Conservation (phyloP, 1,140 invertebrate species). For the Bombus waltoni region DNA sequence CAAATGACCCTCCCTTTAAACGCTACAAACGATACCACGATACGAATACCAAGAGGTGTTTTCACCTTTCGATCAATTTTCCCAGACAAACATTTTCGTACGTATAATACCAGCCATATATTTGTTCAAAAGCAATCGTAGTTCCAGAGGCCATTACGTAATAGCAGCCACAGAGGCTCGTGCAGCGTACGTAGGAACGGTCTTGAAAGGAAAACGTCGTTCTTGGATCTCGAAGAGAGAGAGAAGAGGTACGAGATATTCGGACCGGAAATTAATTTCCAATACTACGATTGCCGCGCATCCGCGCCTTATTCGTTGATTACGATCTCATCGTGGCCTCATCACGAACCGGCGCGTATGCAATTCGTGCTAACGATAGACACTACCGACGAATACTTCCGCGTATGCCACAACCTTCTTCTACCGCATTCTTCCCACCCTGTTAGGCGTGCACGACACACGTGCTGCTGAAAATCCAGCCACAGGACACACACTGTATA, state of each 20-base stretch:
- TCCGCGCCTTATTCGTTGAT: conserved; percentile 13
- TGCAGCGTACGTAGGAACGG: background rate
- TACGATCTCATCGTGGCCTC: conserved; percentile 22
- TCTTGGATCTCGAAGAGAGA: background rate
- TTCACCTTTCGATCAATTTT: background rate
- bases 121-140: too few relatives aligned
- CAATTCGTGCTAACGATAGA: conserved; percentile 45
- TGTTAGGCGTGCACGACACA: background rate
- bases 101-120: background rate
- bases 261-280: conserved; percentile 34
- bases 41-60: background rate
- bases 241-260: background rate
- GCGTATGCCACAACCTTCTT: conserved; percentile 12
- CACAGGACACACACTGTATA: background rate
- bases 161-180: background rate
- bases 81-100: background rate
- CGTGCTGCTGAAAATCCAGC: background rate
- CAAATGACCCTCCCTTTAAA: too few relatives aligned
- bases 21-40: background rate
- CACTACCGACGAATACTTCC: conserved; percentile 27
- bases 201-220: background rate
- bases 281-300: background rate
- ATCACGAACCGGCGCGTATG: background rate
- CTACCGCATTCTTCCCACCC: conserved; percentile 29
- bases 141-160: background rate